Evolutionary conservation across 2,797 vertebrate genomes (phyloP).

Genomic region (Gymnopithys bicolor): DNA sequence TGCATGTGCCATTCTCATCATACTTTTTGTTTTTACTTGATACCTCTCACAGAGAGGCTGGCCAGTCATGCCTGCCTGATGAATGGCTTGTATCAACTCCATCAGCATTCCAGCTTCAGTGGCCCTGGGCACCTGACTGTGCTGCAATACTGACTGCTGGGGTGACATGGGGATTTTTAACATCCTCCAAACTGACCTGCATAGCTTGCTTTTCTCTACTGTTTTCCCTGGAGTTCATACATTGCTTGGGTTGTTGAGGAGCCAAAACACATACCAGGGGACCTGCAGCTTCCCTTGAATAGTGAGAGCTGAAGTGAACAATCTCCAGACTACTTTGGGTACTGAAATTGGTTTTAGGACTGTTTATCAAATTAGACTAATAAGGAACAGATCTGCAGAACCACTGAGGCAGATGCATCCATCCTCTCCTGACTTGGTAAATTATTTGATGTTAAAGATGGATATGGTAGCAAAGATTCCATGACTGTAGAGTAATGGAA

Average conservation of each 20-base stretch:
- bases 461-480: neutral
- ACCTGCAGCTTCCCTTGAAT: neutral
- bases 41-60: neutral
- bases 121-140: neutral
- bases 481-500: neutral
- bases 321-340: fast-evolving
- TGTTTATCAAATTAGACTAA: neutral
- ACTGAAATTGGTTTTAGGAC: neutral
- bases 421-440: neutral
- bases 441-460: neutral
- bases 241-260: neutral
- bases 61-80: neutral
- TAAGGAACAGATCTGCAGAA: neutral
- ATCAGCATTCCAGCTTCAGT: neutral
- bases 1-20: neutral
- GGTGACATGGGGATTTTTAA: neutral
- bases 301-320: neutral
- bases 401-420: fast-evolving
- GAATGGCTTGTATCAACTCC: neutral
- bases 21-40: neutral
- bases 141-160: neutral
- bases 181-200: neutral
- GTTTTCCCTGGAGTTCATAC: neutral
- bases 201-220: neutral
- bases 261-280: neutral